phyloP scores from a whole-genome alignment of 2,888 invertebrate genomes.

The Stenoptilia bipunctidactyla region DNA sequence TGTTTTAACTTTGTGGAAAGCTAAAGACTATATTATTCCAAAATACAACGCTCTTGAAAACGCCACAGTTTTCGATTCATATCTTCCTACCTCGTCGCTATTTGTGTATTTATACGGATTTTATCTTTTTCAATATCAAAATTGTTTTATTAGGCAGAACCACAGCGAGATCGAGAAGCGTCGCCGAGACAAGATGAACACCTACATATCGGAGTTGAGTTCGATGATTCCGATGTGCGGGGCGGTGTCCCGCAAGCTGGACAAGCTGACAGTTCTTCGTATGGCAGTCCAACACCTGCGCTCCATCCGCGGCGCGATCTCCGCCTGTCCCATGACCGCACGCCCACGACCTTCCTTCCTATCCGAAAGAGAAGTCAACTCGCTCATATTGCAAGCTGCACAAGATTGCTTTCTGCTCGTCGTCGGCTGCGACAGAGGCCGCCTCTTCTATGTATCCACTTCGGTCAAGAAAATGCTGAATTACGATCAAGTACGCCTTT shows the following conservation, averaged over 20 bases:
- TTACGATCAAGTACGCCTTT: slow-evolving; percentile 83
- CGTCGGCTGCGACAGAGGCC: slow-evolving; percentile 92
- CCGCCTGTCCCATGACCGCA: slow-evolving; percentile 77
- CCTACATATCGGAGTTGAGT: slow-evolving; percentile 90
- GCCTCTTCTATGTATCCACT: slow-evolving; percentile 90
- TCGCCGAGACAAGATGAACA: slow-evolving; percentile 96
- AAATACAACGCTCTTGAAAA: too few relatives aligned
- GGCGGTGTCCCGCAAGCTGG: slow-evolving; percentile 92
- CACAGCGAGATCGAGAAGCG: slow-evolving; percentile 97
- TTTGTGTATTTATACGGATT: too few relatives aligned
- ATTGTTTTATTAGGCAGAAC: slow-evolving; percentile 94
- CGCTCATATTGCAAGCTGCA: slow-evolving; percentile 86
- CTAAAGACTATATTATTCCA: too few relatives aligned
- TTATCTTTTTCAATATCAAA: too few relatives aligned
- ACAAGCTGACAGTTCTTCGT: slow-evolving; percentile 90
- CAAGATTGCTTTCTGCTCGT: slow-evolving; percentile 91
- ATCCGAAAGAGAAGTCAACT: slow-evolving; percentile 88
- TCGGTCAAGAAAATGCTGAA: slow-evolving; percentile 86
- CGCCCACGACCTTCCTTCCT: slow-evolving; percentile 85
- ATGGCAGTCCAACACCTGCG: slow-evolving; percentile 96
- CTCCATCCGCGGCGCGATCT: slow-evolving; percentile 61
- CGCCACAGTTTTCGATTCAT: too few relatives aligned
- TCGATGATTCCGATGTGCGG: slow-evolving; percentile 95
- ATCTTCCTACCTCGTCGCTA: too few relatives aligned
- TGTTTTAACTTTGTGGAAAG: too few relatives aligned